Percentiles rank a stretch among this genome's conserved stretches.
phyloP scores from a whole-genome alignment of 2,888 invertebrate species.

The Acanthacorydalis orientalis region DNA sequence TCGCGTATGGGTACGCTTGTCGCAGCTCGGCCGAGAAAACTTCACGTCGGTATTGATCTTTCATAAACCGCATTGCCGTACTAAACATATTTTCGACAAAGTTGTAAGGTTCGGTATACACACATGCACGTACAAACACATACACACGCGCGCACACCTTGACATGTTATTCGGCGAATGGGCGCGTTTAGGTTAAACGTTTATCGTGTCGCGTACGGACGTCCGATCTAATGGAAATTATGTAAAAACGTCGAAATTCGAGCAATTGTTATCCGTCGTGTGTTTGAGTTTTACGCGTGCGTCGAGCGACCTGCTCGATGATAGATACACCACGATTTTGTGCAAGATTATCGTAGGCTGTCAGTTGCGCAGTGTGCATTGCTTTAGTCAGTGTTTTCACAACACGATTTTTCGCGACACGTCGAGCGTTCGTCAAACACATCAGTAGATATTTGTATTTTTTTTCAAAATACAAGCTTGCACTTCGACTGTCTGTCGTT shows the following conservation, averaged over 20 bases:
- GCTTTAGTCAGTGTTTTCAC: not conserved
- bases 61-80: not conserved
- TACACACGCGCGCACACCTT: not conserved
- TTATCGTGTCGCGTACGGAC: too few relatives aligned
- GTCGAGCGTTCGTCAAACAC: too few relatives aligned
- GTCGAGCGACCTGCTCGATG: not conserved
- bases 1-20: not conserved
- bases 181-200: conserved; percentile 8
- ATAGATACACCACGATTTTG: not conserved
- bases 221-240: too few relatives aligned
- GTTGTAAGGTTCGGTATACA: conserved; percentile 3
- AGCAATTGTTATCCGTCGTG: too few relatives aligned
- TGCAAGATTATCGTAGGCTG: not conserved
- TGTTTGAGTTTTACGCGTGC: not conserved
- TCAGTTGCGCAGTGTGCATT: not conserved
- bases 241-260: too few relatives aligned
- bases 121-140: conserved; percentile 2
- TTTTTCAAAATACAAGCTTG: too few relatives aligned
- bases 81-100: not conserved
- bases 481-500: too few relatives aligned
- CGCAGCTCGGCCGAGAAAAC: not conserved
- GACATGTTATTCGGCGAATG: conserved; percentile 6
- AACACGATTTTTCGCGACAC: not conserved
- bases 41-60: not conserved
- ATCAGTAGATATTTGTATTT: too few relatives aligned